phyloP scores from a whole-genome alignment of 2,113 vertebrate species.

The Chelonoidis abingdonii region DNA sequence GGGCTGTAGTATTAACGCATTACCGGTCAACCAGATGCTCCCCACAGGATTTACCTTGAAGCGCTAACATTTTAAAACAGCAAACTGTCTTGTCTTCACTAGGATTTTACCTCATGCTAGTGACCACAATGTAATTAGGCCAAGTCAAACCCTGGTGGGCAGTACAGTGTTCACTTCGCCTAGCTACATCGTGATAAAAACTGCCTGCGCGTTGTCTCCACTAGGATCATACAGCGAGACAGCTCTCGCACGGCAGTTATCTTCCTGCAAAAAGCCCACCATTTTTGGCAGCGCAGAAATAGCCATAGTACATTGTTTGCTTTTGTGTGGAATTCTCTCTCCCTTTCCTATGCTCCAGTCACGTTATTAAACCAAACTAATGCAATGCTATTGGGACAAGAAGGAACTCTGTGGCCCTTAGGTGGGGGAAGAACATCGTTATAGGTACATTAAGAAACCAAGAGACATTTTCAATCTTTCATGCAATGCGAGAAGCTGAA shows the following conservation, averaged over 20 bases:
- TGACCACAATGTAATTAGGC: neutral
- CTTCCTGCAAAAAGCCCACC: constrained; percentile 61
- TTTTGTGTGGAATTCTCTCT: constrained; percentile 60
- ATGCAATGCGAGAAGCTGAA: constrained; percentile 49
- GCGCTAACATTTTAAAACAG: neutral
- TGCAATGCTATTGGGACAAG: constrained; percentile 39
- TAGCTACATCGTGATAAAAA: neutral
- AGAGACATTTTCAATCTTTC: constrained; percentile 46
- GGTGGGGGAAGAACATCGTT: neutral
- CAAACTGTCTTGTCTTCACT: neutral
- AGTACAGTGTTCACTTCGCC: neutral
- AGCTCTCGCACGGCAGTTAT: constrained; percentile 27
- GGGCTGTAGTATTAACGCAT: neutral
- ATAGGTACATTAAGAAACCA: constrained; percentile 38
- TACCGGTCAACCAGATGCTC: neutral
- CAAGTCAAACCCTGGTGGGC: rapidly evolving
- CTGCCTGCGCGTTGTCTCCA: neutral
- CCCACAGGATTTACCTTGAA: neutral
- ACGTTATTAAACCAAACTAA: constrained; percentile 50
- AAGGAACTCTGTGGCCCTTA: constrained; percentile 28
- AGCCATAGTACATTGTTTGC: constrained; percentile 35
- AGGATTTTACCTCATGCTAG: neutral
- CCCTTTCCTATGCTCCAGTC: neutral
- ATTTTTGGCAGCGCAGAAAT: constrained; percentile 48
- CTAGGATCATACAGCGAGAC: neutral